These are phyloP conservation scores for Incurvaria masculella DNA, from an alignment of 2,888 invertebrate species.

Conservation along the genomic window DNA sequence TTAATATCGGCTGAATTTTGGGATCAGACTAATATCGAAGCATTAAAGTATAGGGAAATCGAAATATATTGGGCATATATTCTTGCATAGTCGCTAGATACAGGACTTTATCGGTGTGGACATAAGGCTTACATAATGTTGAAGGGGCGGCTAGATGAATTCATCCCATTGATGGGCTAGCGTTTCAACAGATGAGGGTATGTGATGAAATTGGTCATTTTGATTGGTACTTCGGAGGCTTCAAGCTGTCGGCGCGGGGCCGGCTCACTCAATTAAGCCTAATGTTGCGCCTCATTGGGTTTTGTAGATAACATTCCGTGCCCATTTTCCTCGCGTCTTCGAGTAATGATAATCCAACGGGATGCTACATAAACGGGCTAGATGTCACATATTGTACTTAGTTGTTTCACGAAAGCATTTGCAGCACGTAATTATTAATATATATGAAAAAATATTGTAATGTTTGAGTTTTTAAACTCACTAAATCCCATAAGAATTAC, in stretches of 20 bases:
- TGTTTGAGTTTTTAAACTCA: too few species aligned
- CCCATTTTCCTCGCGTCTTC: too few species aligned
- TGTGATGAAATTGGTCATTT: not conserved
- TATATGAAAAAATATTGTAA: too few species aligned
- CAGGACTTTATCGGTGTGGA: not conserved
- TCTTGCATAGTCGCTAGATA: not conserved
- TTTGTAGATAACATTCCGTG: not conserved
- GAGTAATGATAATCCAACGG: too few species aligned
- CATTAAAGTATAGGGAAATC: not conserved
- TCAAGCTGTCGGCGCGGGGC: not conserved
- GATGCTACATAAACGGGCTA: too few species aligned
- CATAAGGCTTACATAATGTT: not conserved
- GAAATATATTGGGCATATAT: not conserved
- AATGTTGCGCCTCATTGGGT: not conserved
- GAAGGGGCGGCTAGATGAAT: not conserved
- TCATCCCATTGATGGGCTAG: not conserved
- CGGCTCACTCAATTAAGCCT: not conserved
- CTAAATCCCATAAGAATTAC: too few species aligned
- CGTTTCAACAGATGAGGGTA: not conserved
- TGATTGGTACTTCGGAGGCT: not conserved
- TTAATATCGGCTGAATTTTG: not conserved
- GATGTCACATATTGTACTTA: too few species aligned
- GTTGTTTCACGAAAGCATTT: too few species aligned
- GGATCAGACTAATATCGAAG: not conserved
- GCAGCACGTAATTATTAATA: too few species aligned